Evolutionary conservation across 2,888 invertebrate species (phyloP), one percentile per base, ranked within the genome.

Genomic region (Ectobius pallidus): DNA sequence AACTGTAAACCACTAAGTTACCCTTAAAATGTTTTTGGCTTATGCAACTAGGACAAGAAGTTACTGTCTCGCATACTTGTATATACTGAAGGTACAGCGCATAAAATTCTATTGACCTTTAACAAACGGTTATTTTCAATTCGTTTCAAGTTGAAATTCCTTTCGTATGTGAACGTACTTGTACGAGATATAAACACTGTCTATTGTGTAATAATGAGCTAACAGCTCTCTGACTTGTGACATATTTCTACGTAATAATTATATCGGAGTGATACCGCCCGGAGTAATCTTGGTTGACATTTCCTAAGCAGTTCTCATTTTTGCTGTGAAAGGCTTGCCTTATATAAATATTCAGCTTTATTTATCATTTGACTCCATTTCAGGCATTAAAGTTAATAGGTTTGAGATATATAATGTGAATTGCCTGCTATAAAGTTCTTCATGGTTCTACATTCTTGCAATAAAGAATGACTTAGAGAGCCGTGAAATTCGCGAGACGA

Each of bases 241-340:
- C 39, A 39, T 39, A 14, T 39, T 39, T 6, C 39, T 39, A 14
- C 14, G 14, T 9, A 9, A 9, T 9, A 9, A 39, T 39, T 14
- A 49, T 20, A 20, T 20, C 49, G 22, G 49, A 20, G 11, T 44
- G 44, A 6, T 22, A 3, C n/a, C 4, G 49, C 18, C 49, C 11
- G 20, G 49, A 49, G 20, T 20, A 49, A 49, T 49, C n/a, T n/a
- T n/a, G 49, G 9, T 22, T 49, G 49, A 49, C 20, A 49, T 49
- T 49, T 49, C 20, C n/a, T n/a, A 49, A 49, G 11, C 49, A 49
- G 49, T 49, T 49, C 49, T n/a, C 49, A 22, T 49, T 49, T 49
- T 7, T 49, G 20, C n/a, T 49, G 49, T 49, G n/a, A n/a, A n/a
- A n/a, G n/a, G n/a, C n/a, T n/a, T n/a, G n/a, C n/a, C n/a, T n/a